A percentile compares a stretch with the other conserved stretches of the same genome.
These are phyloP conservation scores for Lasioglossum villosulum DNA, from an alignment of 2,888 invertebrate genomes.

Conservation along the genomic window DNA sequence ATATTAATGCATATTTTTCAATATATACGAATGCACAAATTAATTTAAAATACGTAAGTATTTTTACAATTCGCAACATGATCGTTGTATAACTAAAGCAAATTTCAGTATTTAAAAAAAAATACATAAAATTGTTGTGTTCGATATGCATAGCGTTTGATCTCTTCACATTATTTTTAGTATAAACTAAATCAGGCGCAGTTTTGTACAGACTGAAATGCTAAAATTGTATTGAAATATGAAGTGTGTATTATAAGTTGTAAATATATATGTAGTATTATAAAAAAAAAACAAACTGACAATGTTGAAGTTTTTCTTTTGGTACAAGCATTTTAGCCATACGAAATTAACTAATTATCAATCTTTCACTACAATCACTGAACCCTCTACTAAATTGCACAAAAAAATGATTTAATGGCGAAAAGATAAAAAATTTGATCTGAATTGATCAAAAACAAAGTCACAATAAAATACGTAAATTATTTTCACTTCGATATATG, in stretches of 20 bases:
- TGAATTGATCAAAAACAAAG: not conserved
- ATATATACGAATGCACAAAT: conserved; percentile 3
- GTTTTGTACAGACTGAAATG: conserved; percentile 2
- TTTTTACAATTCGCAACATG: conserved; percentile 5
- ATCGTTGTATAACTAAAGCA: not conserved
- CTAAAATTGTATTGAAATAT: not conserved
- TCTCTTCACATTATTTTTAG: not conserved
- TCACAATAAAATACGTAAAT: not conserved
- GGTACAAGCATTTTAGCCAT: not conserved
- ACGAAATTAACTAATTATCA: not conserved
- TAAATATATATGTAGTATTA: conserved; percentile 1
- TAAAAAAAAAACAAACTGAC: not conserved
- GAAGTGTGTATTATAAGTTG: not conserved
- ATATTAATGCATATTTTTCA: not conserved
- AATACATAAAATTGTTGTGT: not conserved
- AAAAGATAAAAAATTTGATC: conserved; percentile 2
- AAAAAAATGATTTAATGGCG: conserved; percentile 1
- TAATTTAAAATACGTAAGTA: conserved; percentile 5
- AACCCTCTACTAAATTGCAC: conserved; percentile 7
- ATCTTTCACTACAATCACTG: not conserved
- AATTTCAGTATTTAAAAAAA: not conserved
- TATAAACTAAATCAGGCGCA: conserved; percentile 6
- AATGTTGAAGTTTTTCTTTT: not conserved
- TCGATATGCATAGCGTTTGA: not conserved
- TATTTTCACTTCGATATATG: conserved; percentile 4